Evolutionary conservation across 2,113 vertebrate species (phyloP).

Genomic region (Hemichromis elongatus): DNA sequence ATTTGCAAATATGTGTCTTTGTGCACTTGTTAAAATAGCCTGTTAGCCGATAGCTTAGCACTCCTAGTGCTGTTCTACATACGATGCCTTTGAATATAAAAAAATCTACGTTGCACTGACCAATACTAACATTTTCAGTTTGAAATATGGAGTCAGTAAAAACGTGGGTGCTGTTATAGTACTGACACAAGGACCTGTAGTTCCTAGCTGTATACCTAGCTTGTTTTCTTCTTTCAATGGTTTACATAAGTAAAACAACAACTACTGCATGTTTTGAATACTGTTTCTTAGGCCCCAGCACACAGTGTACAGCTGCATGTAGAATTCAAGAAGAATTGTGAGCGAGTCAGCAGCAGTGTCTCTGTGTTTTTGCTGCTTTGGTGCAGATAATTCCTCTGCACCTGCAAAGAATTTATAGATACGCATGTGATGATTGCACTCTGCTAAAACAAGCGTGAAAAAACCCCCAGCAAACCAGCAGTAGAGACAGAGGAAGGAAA

Average conservation of each 20-base stretch:
- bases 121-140: background rate
- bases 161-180: background rate
- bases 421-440: background rate
- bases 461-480: background rate
- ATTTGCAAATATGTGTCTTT: background rate
- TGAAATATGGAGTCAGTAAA: background rate
- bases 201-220: background rate
- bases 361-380: background rate
- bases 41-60: rapidly evolving
- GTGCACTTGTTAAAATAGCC: background rate
- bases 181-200: background rate
- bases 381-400: background rate
- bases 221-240: background rate
- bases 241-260: background rate
- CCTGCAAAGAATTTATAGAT: background rate
- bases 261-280: background rate
- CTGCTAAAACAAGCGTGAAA: background rate
- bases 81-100: background rate
- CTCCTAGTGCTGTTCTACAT: background rate
- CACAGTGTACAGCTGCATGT: background rate
- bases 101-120: background rate
- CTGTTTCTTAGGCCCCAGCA: background rate
- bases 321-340: background rate
- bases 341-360: background rate
- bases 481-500: background rate